Base-by-base conservation (phyloP, 2,113 vertebrate genomes). In the Siniperca knerii region DNA sequence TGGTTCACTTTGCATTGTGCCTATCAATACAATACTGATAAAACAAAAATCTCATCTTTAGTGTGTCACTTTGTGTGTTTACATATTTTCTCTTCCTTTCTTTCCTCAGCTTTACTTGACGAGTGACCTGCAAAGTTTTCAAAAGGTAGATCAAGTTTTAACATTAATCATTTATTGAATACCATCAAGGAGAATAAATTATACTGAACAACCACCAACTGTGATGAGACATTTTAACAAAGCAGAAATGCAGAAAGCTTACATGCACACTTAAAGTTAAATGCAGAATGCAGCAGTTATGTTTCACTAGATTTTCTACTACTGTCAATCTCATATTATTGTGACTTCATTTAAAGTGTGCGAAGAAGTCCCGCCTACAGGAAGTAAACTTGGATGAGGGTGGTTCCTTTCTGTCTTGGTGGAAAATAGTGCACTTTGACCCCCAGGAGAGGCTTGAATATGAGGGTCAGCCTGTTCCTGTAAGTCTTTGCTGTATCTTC, bases 401-500 rank as follows among this genome's bases (percentile, higher is more conserved):
- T 4, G 0, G 68, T 2, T 96, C 96, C 48, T 97, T 96, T 84
- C 83, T 96, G 89, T 95, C 94, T 48, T 93, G 93, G 90, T 99
- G 98, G 98, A 97, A 96, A 86, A 92, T 95, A 0, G 16, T 87
- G 61, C 94, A 96, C 91, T 91, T 96, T 50, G 96, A 99, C 82
- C 98, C 97, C 8, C 96, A 97, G 87, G 90, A 97, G 40, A 96
- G 97, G 23, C 91, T 99, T 46, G 98, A 99, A 75, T 72, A 96
- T 0, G 97, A 98, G 88, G 98, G 97, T 48, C 88, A 88, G 21
- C 97, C 97, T 1, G 93, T 98, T 21, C 95, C 77, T 80, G 98
- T 98, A 95, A 96, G 97, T 84, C 12, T 77, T 77, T 15, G 46
- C 29, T 23, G 16, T 21, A 20, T 11, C 11, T 54, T 8, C 9